A percentile compares a stretch with the other conserved stretches of the same genome.
These are phyloP conservation scores for Lutraria lutraria DNA, from an alignment of 2,888 invertebrate species.

Conservation along the genomic window DNA sequence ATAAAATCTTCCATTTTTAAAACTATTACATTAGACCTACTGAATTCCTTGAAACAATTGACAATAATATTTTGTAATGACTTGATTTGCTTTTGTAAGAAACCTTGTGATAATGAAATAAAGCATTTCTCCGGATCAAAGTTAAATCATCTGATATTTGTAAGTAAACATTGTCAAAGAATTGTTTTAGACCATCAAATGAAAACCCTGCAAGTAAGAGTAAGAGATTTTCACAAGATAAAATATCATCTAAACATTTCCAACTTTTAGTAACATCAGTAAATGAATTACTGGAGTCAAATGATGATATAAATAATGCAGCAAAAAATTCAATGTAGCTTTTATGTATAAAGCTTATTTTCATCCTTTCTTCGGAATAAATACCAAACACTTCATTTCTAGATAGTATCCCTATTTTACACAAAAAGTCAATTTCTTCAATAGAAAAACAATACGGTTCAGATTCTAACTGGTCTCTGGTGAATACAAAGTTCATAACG, in stretches of 20 bases:
- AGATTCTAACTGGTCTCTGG: not conserved
- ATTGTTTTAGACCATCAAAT: not conserved
- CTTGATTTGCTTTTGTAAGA: not conserved
- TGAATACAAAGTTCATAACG: not conserved
- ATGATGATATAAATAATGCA: not conserved
- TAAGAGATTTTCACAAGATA: not conserved
- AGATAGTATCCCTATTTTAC: not conserved
- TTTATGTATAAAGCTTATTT: not conserved
- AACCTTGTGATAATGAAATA: not conserved
- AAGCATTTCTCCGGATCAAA: not conserved
- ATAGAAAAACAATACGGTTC: not conserved
- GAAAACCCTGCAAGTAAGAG: not conserved
- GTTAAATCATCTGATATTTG: not conserved
- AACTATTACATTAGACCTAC: not conserved
- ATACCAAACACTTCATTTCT: not conserved
- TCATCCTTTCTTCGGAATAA: not conserved
- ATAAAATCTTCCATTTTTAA: not conserved
- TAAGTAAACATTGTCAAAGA: not conserved
- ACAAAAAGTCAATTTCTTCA: not conserved
- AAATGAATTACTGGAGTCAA: not conserved
- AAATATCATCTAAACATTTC: not conserved
- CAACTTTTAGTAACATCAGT: not conserved
- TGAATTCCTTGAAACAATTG: slow-evolving; percentile 6
- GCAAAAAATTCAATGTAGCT: not conserved
- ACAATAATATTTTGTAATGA: not conserved